Evolutionary conservation across 2,888 invertebrate genomes (phyloP).

Genomic region (Steinernema hermaphroditum): DNA sequence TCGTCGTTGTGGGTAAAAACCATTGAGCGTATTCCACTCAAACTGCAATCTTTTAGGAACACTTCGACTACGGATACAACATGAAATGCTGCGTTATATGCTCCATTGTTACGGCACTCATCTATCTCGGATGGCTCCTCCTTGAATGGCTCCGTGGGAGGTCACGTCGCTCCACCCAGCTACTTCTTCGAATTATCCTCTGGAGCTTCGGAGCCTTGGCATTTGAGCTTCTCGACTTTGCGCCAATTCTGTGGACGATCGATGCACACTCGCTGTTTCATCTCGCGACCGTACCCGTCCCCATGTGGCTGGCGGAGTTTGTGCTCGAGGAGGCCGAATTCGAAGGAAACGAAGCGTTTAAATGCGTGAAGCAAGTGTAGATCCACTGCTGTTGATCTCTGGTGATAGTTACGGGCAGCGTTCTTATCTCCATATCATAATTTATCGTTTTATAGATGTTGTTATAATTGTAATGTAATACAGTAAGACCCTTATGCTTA

Average conservation of each 20-base stretch:
- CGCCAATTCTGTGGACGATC: conserved; percentile 54
- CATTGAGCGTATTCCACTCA: not conserved
- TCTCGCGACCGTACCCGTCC: conserved; percentile 54
- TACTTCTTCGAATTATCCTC: conserved; percentile 42
- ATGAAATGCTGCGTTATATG: conserved; percentile 50
- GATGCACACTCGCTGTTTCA: conserved; percentile 61
- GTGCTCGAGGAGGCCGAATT: conserved; percentile 31
- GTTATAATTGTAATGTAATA: no score
- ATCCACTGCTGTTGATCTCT: no score
- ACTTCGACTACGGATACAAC: conserved; percentile 57
- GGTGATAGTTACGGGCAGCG: no score
- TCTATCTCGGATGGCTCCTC: conserved; percentile 45
- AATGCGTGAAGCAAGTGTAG: not conserved
- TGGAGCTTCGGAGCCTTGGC: conserved; percentile 44
- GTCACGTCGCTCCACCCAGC: conserved; percentile 38
- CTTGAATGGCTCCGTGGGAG: conserved; percentile 29
- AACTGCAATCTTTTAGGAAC: conserved; percentile 36
- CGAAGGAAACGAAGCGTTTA: conserved; percentile 20
- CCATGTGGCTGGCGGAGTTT: conserved; percentile 47
- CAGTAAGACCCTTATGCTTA: no score
- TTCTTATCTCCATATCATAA: no score
- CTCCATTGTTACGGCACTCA: conserved; percentile 41
- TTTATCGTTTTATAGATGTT: no score
- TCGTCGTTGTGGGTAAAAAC: conserved; percentile 18
- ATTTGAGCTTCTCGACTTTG: conserved; percentile 57